Conservation (phyloP, 92 coral and sea anemone genomes). For the Palythoa heliodiscus region DNA sequence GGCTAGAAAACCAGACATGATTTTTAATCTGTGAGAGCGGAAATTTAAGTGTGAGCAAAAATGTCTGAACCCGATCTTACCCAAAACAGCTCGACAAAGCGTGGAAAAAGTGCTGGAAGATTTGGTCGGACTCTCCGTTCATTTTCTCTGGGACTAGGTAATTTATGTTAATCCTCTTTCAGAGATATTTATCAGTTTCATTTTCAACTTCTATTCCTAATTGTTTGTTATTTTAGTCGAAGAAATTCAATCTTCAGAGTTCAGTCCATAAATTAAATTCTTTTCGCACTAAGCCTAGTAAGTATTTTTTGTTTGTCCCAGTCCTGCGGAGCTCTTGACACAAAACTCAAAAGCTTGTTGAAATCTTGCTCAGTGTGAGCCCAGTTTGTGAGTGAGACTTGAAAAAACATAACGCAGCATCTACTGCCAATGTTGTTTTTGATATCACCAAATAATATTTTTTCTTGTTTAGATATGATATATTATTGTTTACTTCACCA, state of each 20-base stretch:
- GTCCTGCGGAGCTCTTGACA: background rate
- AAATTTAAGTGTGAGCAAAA: background rate
- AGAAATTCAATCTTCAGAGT: background rate
- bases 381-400: background rate
- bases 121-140: conserved; percentile 39
- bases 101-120: conserved; percentile 11
- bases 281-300: background rate
- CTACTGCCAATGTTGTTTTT: background rate
- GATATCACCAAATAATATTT: background rate
- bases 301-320: background rate
- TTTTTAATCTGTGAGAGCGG: background rate
- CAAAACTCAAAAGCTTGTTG: background rate
- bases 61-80: conserved; percentile 41
- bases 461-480: no score
- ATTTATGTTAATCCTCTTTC: background rate
- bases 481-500: no score
- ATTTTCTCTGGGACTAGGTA: conserved; percentile 27
- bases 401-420: background rate
- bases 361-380: background rate
- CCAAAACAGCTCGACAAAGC: background rate
- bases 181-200: background rate
- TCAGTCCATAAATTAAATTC: background rate
- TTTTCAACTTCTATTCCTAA: background rate
- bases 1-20: background rate
- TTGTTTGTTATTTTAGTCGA: background rate